phyloP scores from a whole-genome alignment of 2,113 vertebrate species.

The Labeo rohita region DNA sequence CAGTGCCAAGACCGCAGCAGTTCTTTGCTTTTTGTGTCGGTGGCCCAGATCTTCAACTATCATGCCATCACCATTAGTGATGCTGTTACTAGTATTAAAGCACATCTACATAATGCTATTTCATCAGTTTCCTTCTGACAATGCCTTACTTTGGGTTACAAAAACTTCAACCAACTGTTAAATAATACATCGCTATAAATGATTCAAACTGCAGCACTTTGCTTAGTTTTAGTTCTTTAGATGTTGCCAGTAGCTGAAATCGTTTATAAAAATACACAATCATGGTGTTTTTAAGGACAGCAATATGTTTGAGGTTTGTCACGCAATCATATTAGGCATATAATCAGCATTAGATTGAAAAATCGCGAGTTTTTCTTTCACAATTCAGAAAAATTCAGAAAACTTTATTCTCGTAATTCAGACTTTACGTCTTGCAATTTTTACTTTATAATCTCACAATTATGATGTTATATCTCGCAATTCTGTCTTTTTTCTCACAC shows the following conservation, averaged over 20 bases:
- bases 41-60: conserved; percentile 9
- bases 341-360: too few relatives aligned
- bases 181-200: conserved; percentile 30
- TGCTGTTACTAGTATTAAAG: background rate
- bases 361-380: too few relatives aligned
- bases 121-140: background rate
- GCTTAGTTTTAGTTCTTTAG: conserved; percentile 12
- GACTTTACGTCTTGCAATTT: too few relatives aligned
- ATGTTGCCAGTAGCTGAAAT: background rate
- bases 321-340: background rate
- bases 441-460: too few relatives aligned
- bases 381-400: too few relatives aligned
- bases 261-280: conserved; percentile 17
- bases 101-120: background rate
- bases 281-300: background rate
- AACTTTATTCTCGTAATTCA: too few relatives aligned
- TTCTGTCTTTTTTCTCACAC: too few relatives aligned
- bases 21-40: background rate
- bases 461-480: too few relatives aligned
- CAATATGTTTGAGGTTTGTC: too few relatives aligned
- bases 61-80: background rate
- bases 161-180: background rate
- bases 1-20: background rate
- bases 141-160: background rate
- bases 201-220: conserved; percentile 10